Evolutionary conservation across 1,140 invertebrate genomes (phyloP), one percentile per base, ranked within the genome.

Genomic region (Philaenus spumarius): DNA sequence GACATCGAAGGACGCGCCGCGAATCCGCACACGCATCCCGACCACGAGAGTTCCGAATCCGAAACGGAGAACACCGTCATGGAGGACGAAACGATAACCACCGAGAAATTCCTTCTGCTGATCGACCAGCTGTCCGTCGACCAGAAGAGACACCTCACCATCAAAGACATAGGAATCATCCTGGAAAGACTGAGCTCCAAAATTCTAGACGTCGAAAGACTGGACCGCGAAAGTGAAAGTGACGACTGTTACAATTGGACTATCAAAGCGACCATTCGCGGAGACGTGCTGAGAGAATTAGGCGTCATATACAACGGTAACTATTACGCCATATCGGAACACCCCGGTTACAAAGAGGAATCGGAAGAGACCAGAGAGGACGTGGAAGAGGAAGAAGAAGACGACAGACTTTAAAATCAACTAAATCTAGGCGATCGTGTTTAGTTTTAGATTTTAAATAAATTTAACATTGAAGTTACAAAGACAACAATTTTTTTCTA

Each of bases 261-360:
- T 68, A 92, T 93, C 75, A 91, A 90, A 74, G 91, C 93, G 46
- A 90, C 92, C 62, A 94, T 95, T 64, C 79, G 90, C 43, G 92
- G 92, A 43, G 90, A 94, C 71, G 87, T 90, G 62, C 74, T 95
- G 59, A 78, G 90, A 47, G 91, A 95, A 73, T 79, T 95, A 43
- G 93, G 93, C 39, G 89, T 96, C 54, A 90, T 95, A 68, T 96
- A 96, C 74, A 94, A 95, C 77, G 91, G 91, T 37, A 94, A 93
- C 74, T 96, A 93, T 76, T 95, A 95, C 74, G 89, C 90, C 54
- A 94, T 95, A 67, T 92, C 89, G 64, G 92, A 95, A 74, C 91
- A 94, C 75, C 91, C 91, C 34, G 90, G 89, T 23, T 94, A 94
- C 73, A 88, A 87, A 72, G 88, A 91, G 69, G 87, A 90, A 72